These are phyloP conservation scores for Scotopteryx bipunctaria DNA, from an alignment of 2,888 invertebrate species.

Conservation along the genomic window DNA sequence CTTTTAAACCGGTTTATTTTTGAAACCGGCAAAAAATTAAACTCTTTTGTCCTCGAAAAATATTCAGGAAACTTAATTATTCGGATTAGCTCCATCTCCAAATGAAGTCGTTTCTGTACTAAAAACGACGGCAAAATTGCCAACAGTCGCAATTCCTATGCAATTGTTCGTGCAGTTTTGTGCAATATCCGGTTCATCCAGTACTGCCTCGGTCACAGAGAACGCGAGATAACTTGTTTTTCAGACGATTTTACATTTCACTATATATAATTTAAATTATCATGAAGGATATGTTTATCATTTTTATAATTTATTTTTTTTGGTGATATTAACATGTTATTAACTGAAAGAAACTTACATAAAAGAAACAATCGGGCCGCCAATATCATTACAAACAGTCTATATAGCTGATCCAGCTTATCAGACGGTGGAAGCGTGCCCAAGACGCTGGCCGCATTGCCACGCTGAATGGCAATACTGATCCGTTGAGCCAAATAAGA, in stretches of 20 bases:
- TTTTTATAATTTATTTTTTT: too few species aligned
- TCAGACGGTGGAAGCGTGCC: too few species aligned
- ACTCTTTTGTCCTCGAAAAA: constrained; percentile 8
- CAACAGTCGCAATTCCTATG: constrained; percentile 15
- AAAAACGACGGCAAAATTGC: constrained; percentile 13
- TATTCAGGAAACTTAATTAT: constrained; percentile 8
- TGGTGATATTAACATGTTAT: too few species aligned
- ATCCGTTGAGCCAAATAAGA: too few species aligned
- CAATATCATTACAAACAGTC: too few species aligned
- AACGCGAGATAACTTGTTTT: background rate
- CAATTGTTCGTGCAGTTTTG: constrained; percentile 18
- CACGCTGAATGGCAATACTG: too few species aligned
- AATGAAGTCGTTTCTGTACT: constrained; percentile 20
- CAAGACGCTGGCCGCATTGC: too few species aligned
- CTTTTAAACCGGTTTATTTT: background rate
- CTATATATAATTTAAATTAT: too few species aligned
- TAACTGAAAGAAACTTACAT: too few species aligned
- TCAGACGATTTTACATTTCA: background rate
- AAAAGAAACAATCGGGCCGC: too few species aligned
- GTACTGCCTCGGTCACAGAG: background rate
- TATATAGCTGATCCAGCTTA: too few species aligned
- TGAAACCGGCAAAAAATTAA: background rate
- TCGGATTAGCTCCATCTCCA: constrained; percentile 4
- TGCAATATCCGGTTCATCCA: constrained; percentile 18
- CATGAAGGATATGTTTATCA: too few species aligned